Evolutionary conservation across 1,140 invertebrate species (phyloP).

Genomic region (Trigoniulus corallinus): DNA sequence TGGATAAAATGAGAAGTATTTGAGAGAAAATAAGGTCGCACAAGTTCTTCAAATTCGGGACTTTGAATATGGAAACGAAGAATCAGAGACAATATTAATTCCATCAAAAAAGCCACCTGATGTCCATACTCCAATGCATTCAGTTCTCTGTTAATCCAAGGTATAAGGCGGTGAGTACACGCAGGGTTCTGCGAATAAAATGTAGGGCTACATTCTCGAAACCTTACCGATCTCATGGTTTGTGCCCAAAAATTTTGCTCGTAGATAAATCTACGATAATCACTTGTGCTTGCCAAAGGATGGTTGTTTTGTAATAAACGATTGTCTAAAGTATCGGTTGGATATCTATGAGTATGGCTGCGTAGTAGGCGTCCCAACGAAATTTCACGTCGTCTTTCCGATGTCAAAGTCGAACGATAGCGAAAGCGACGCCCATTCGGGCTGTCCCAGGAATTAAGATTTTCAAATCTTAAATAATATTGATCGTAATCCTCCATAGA

Average conservation of each 20-base stretch:
- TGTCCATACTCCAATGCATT: constrained; percentile 41
- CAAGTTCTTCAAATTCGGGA: constrained; percentile 41
- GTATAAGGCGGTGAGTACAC: constrained; percentile 57
- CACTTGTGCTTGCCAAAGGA: constrained; percentile 15
- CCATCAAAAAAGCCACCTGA: constrained; percentile 42
- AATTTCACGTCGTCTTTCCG: constrained; percentile 32
- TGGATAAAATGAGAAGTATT: constrained; percentile 58
- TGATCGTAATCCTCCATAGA: constrained; percentile 75
- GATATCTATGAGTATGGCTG: constrained; percentile 3
- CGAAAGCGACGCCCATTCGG: constrained; percentile 13
- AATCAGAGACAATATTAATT: constrained; percentile 49
- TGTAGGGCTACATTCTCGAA: constrained; percentile 49
- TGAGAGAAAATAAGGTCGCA: constrained; percentile 25
- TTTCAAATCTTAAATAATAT: constrained; percentile 39
- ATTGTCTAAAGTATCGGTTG: neutral
- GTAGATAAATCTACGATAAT: constrained; percentile 53
- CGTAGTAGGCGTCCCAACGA: constrained; percentile 33
- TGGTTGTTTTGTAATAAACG: neutral
- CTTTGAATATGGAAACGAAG: constrained; percentile 51
- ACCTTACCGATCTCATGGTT: constrained; percentile 36
- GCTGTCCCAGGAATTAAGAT: constrained; percentile 7
- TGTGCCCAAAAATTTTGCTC: constrained; percentile 54
- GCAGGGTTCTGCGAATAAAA: constrained; percentile 57
- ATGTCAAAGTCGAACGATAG: constrained; percentile 32
- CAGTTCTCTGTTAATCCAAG: constrained; percentile 76